Conservation (phyloP, 2,888 invertebrate genomes). For the Spilarctia lutea region DNA sequence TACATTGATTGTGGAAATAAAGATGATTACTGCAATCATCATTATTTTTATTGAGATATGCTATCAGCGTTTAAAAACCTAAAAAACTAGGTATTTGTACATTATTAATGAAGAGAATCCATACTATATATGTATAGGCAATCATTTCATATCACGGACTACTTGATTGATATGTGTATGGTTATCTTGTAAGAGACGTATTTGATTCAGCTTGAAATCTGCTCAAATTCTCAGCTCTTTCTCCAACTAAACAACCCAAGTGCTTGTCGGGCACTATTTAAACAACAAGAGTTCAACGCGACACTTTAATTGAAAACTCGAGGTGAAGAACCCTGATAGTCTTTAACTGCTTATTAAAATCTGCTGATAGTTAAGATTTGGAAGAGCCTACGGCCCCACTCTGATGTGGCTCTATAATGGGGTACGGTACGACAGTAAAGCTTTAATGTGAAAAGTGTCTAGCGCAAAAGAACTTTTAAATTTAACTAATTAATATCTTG, state of each 20-base stretch:
- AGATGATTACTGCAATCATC: constrained; percentile 37
- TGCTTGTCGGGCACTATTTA: not conserved
- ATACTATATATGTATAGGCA: not conserved
- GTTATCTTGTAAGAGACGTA: not conserved
- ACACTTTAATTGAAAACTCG: not conserved
- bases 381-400: no score
- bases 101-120: not conserved
- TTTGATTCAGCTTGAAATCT: not conserved
- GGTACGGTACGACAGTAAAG: no score
- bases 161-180: not conserved
- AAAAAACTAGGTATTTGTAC: not conserved
- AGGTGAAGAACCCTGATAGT: not conserved
- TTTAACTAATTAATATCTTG: not conserved
- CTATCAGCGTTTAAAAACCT: constrained; percentile 8
- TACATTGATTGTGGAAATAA: constrained; percentile 13
- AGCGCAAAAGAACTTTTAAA: not conserved
- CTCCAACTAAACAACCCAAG: not conserved
- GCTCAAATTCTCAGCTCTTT: not conserved
- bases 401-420: no score
- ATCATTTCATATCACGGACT: not conserved
- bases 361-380: no score
- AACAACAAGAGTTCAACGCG: not conserved
- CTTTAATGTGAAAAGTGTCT: no score
- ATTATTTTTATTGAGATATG: constrained; percentile 38
- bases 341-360: not conserved